Percentiles rank a stretch among this genome's conserved stretches.
Evolutionary conservation across 1,140 invertebrate species (phyloP).

Genomic region (Anoplolepis gracilipes): DNA sequence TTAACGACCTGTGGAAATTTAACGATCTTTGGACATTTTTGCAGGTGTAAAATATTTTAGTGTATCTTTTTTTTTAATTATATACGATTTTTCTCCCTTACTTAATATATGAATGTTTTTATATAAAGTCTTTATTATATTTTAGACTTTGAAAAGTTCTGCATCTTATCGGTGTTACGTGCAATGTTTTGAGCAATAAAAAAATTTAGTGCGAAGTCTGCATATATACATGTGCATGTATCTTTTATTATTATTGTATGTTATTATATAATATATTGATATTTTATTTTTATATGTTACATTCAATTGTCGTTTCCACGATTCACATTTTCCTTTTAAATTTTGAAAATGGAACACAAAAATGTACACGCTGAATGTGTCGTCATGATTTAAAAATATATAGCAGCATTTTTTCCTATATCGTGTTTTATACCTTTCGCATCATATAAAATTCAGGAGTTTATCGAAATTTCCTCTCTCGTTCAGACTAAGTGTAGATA

Average conservation of each 20-base stretch:
- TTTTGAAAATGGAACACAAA: background rate
- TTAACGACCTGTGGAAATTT: constrained; percentile 62
- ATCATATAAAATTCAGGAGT: background rate
- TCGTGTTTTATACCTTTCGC: background rate
- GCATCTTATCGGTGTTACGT: constrained; percentile 56
- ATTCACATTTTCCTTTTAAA: constrained; percentile 16
- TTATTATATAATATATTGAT: background rate
- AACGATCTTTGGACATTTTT: constrained; percentile 60
- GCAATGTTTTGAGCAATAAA: constrained; percentile 50
- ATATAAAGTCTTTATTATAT: constrained; percentile 14
- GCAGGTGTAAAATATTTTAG: constrained; percentile 23
- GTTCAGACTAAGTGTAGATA: background rate
- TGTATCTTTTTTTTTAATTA: background rate
- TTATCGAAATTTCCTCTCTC: background rate
- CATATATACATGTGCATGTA: background rate
- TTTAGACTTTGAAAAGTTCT: constrained; percentile 60
- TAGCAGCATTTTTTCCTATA: constrained; percentile 16
- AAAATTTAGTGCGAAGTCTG: background rate
- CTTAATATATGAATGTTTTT: background rate
- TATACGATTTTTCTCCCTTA: background rate
- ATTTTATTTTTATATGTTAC: constrained; percentile 17
- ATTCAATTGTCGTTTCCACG: background rate
- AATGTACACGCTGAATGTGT: background rate
- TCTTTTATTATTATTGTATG: constrained; percentile 20
- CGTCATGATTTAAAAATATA: constrained; percentile 1